Base-by-base conservation (phyloP, 2,888 invertebrate species). In the Ormia ochracea region DNA sequence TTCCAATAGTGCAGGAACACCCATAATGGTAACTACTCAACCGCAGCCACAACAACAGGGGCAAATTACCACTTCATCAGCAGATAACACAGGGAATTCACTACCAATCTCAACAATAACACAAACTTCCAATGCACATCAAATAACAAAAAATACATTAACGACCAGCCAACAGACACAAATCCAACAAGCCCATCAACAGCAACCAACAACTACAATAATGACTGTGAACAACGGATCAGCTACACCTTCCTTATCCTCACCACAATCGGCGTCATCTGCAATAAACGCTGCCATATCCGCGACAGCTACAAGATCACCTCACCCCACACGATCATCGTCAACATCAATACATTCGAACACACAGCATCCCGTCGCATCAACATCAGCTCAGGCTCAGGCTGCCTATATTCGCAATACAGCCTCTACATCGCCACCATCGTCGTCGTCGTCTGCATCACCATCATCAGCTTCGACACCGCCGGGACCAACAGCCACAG, bases 21-120 rank as follows among this genome's bases (percentile, higher is more conserved):
- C 83, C 12, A 79, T 84, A 74, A 61, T 84, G 61, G 79, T 84
- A 48, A 84, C 78, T 3, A 79, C 83, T 1, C 69, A 69, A 41
- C 23, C 45, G 0, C 82, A 76, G 0, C 83, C 36, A 26, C 82
- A 81, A 5, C 83, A 38, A 33, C 82, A 79, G 7, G 82, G 54
- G 56, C 82, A 81, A 28, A 41, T 23, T 58, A 23, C 38, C 14
- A 68, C 43, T 1, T 33, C 70, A 19, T 28, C 78, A 9, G 19
- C 66, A 21, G 78, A 78, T 28, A 72, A 66, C 56, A 58, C 78
- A 56, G 78, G 74, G 17, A 75, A 65, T 17, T 38, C 72, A 7
- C 72, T 82, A 12, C 68, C 70, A 21, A 73, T 78, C 33, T 43
- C 81, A 48, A 45, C 69, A 4, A 28, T 68, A 38, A 52, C 78